phyloP scores from a whole-genome alignment of 2,888 invertebrate genomes.

The Lepetodrilus schrolli region DNA sequence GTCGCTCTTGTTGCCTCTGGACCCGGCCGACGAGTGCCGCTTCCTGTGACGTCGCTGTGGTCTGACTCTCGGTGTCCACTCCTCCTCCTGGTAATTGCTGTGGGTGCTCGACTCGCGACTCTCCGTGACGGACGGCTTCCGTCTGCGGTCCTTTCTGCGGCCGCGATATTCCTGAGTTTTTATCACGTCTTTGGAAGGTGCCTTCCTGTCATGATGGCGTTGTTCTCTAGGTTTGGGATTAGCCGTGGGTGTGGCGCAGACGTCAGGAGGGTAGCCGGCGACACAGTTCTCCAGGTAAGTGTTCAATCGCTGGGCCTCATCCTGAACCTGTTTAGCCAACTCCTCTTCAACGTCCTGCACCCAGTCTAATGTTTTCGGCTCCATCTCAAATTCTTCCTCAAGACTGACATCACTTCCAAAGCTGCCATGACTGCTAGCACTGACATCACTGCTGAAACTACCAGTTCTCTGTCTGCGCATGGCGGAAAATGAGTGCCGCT shows the following conservation, averaged over 20 bases:
- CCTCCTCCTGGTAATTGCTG: constrained; percentile 43
- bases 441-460: constrained; percentile 56
- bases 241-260: neutral
- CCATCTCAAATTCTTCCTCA: constrained; percentile 48
- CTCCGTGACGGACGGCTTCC: constrained; percentile 30
- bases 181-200: neutral
- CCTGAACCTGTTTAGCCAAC: constrained; percentile 62
- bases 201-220: neutral
- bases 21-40: constrained; percentile 45
- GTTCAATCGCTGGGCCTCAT: constrained; percentile 63
- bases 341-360: constrained; percentile 63
- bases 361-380: constrained; percentile 62
- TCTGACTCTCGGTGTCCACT: constrained; percentile 39
- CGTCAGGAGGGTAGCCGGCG: neutral
- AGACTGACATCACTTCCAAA: constrained; percentile 62
- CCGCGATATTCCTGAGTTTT: constrained; percentile 28
- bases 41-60: constrained; percentile 36
- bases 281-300: constrained; percentile 56
- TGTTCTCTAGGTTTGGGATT: neutral
- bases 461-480: constrained; percentile 59
- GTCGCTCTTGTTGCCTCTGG: constrained; percentile 30
- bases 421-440: constrained; percentile 56
- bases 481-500: constrained; percentile 42
- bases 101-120: constrained; percentile 55
- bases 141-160: constrained; percentile 29